A percentile compares a stretch with the other conserved stretches of the same genome.
Conservation (phyloP, 2,113 vertebrate genomes). For the Oceanodroma tethys region DNA sequence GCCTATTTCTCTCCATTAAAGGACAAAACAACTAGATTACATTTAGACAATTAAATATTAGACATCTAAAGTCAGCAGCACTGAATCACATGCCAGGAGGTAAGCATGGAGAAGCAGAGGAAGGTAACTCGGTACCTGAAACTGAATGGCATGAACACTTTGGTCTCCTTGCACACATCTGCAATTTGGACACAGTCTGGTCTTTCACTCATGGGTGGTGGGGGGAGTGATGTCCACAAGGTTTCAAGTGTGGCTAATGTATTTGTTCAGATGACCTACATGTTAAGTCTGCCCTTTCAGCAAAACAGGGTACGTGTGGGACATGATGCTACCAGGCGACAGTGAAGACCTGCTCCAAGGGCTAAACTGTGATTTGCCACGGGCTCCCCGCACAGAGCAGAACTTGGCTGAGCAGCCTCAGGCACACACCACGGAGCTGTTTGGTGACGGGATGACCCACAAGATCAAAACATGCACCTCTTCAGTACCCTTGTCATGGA, state of each 20-base stretch:
- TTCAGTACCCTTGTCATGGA: not conserved
- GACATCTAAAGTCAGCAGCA: not conserved
- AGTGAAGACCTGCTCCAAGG: not conserved
- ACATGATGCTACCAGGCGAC: not conserved
- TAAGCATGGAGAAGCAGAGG: not conserved
- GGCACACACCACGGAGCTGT: not conserved
- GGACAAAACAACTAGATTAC: not conserved
- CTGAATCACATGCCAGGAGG: not conserved
- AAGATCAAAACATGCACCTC: not conserved
- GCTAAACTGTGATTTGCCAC: not conserved
- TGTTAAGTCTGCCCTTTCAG: not conserved
- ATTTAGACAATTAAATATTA: not conserved
- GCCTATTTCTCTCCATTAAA: not conserved
- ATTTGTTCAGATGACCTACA: not conserved
- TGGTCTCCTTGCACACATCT: not conserved
- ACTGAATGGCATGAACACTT: not conserved
- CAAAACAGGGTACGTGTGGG: not conserved
- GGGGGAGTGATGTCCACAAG: not conserved
- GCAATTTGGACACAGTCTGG: not conserved
- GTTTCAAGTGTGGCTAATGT: not conserved
- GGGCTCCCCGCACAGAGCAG: fast-evolving
- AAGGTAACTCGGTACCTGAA: not conserved
- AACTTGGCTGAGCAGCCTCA: not conserved
- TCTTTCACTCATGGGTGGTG: not conserved
- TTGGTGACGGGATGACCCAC: not conserved